Percentiles rank a stretch among this genome's conserved stretches.
Evolutionary conservation across 2,113 vertebrate species (phyloP).

Genomic region (Phrynocephalus versicolor): DNA sequence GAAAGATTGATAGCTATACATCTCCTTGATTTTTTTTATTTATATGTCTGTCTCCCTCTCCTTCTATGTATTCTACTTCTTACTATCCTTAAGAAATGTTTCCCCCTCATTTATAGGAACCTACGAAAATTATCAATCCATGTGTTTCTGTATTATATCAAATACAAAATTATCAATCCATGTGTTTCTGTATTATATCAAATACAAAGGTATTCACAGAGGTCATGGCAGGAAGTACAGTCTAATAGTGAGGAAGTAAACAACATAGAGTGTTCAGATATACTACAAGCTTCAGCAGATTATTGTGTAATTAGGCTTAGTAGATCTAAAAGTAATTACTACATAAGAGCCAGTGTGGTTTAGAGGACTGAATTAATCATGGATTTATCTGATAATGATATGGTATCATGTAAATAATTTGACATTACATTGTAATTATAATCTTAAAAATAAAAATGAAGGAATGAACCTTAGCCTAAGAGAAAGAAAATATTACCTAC

Average conservation of each 20-base stretch:
- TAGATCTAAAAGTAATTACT: conserved; percentile 55
- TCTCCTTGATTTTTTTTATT: not conserved
- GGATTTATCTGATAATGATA: conserved; percentile 43
- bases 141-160: not conserved
- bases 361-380: conserved; percentile 46
- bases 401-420: conserved; percentile 37
- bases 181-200: not conserved
- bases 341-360: conserved; percentile 21
- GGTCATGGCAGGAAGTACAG: too few species aligned
- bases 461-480: not conserved
- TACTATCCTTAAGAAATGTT: not conserved
- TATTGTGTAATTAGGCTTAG: conserved; percentile 49
- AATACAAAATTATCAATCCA: not conserved
- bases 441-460: conserved; percentile 1
- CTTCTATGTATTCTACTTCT: too few species aligned
- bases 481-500: not conserved
- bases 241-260: not conserved
- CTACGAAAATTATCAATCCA: not conserved
- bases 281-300: conserved; percentile 38
- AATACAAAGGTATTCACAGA: not conserved
- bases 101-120: not conserved
- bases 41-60: not conserved
- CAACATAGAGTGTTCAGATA: conserved; percentile 7
- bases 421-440: conserved; percentile 47
- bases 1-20: not conserved